Base-by-base conservation (phyloP, 2,888 invertebrate species). In the Matsumyia berberina region DNA sequence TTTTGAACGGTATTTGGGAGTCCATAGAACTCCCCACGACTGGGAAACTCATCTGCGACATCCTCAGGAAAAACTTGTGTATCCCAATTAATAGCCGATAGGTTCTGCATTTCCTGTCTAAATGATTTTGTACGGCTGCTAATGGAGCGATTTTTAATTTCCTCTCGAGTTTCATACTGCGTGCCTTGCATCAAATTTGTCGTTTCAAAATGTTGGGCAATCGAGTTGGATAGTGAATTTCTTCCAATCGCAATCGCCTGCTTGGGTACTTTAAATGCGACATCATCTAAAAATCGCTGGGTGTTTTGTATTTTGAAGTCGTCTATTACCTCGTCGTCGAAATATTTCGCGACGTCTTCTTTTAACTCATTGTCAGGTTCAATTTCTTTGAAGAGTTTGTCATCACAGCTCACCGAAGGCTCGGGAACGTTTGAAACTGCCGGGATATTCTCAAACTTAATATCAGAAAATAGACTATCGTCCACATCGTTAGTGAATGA, bases 21-120 rank as follows among this genome's bases (percentile, higher is more conserved):
- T 0, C 96, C 97, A 93, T 96, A 97, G 91, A 97, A 98, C 9
- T 92, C 90, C 0, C 94, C 94, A 49, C 89, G 90, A 55, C 86
- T 87, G 0, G 89, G 89, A 85, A 90, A 90, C 2, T 69, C 85
- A 29, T 88, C 85, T 6, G 60, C 17, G 1, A 49, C 24, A 5
- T 74, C 66, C 9, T 88, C 88, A 0, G 87, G 76, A 88, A 91
- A 90, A 2, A 86, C 88, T 66, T 91, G 89, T 0, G 89, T 88
- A 44, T 89, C 89, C 91, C 91, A 91, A 46, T 90, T 89, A 0
- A 89, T 73, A 0, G 88, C 86, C 7, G 88, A 87, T 1, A 91
- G 62, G 46, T 86, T 82, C 2, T 86, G 87, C 0, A 88, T 46
- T 9, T 89, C 88, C 6, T 88, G 83, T 1, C 24, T 64, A 31